Percentiles rank a stretch among this genome's conserved stretches.
phyloP scores from a whole-genome alignment of 2,888 invertebrate genomes.

The Watsonalla cultraria region DNA sequence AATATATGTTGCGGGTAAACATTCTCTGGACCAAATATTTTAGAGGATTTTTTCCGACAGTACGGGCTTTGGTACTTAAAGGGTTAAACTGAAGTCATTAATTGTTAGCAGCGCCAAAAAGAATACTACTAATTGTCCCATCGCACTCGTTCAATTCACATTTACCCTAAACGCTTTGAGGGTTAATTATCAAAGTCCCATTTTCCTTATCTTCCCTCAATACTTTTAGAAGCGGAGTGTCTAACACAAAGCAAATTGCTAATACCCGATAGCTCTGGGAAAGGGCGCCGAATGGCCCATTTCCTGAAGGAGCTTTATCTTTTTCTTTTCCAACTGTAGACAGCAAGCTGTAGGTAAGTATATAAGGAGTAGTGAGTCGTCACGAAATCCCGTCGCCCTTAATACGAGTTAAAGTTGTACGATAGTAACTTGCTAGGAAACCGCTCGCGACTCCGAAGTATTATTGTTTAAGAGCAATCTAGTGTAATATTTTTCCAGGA shows the following conservation, averaged over 20 bases:
- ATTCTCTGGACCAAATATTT: background rate
- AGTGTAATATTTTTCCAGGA: background rate
- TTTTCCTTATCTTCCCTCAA: conserved; percentile 49
- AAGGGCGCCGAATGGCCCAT: conserved; percentile 61
- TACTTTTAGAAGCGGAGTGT: conserved; percentile 49
- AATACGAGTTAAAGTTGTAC: conserved; percentile 43
- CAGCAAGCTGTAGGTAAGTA: conserved; percentile 16
- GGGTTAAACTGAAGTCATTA: conserved; percentile 21
- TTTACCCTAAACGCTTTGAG: conserved; percentile 48
- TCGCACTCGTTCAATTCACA: conserved; percentile 44
- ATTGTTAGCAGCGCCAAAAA: conserved; percentile 21
- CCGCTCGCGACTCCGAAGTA: conserved; percentile 12
- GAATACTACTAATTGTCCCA: conserved; percentile 42
- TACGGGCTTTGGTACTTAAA: conserved; percentile 11
- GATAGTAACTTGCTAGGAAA: conserved; percentile 19
- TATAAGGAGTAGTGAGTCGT: conserved; percentile 29
- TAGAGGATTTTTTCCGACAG: conserved; percentile 2
- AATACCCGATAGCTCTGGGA: conserved; percentile 60
- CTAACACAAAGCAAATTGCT: conserved; percentile 69
- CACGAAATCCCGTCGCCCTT: conserved; percentile 32
- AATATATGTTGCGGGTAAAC: conserved; percentile 2
- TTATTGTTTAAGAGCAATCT: background rate
- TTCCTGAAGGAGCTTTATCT: conserved; percentile 63
- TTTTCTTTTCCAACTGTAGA: conserved; percentile 39
- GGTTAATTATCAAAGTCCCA: conserved; percentile 55